Evolutionary conservation across 2,888 invertebrate genomes (phyloP), one percentile per base, ranked within the genome.

Genomic region (Nebria brevicollis): DNA sequence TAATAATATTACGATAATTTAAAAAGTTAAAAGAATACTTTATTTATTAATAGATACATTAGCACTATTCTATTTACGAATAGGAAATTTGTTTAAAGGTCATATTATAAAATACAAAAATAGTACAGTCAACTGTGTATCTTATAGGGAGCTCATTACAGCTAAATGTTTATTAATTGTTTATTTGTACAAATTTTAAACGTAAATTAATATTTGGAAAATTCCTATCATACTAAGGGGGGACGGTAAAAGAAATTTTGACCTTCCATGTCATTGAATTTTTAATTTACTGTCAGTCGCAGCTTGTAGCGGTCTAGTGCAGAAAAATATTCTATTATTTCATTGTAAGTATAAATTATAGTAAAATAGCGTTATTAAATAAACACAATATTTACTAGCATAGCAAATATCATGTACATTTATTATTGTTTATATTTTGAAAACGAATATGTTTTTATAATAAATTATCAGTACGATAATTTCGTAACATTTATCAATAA

Each of bases 221-320:
- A 54, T 54, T 54, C 7, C 54, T 0, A 34, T 3, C 8, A 54
- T 54, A 54, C 7, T 54, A 54, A 54, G 54, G 8, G 54, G 54
- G 70, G 70, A 42, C 54, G 54, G 41, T 43, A 66, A 64, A 11
- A 34, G 20, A 34, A 15, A 20, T 26, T 42, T 68, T 77, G 77
- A 77, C 77, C 77, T 77, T 77, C 72, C 72, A 34, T 34, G 77
- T 72, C 77, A 15, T 68, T 68, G 15, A 68, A n/a, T 11, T 25
- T 25, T 15, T 68, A 25, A 68, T 68, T 68, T 15, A 68, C 25
- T 68, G 25, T 25, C 68, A 68, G 25, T 25, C 68, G 13, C 7
- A 54, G 54, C 54, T 7, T 54, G 54, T 54, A 2, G 7, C 54
- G 8, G 54, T 54, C 54, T 54, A 54, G 54, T 54, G 54, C 8